Evolutionary conservation across 2,113 vertebrate species (phyloP), one percentile per base, ranked within the genome.

Genomic region (Lipotes vexillifer): DNA sequence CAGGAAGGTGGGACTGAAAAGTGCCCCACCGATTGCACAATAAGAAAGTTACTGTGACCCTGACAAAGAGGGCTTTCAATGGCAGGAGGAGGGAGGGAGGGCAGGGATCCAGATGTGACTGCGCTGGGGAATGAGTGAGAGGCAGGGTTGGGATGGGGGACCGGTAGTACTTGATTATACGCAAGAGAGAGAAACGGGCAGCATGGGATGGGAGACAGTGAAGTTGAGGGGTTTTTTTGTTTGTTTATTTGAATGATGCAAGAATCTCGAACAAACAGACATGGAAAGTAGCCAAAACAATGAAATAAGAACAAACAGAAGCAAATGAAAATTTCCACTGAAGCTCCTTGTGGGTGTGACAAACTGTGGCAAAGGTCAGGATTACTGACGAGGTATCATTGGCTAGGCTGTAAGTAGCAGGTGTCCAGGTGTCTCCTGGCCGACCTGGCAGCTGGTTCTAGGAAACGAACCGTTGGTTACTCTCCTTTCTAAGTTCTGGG

Each of bases 181-280:
- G 41, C n/a, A 92, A 55, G 38, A 89, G 25, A 94, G 97, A 91
- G 96, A 96, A 74, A 69, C 33, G 93, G 91, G 95, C 23, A 72
- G 0, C 92, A 93, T 25, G 94, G 97, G 44, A 52, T 71, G 90
- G 80, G 10, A n/a, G 44, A 83, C 83, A 82, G 52, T 93, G 91
- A 11, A 68, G 96, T 85, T 92, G 94, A 97, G 93, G 96, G 93
- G 93, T 93, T 87, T 96, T 95, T 95, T 41, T 15, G 36, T 66
- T 91, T 57, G 18, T 55, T 88, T 97, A 93, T 96, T 95, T 97
- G 97, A 97, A 98, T 98, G 96, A 97, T 97, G 97, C 97, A 97
- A 98, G 95, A 96, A 96, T 98, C 97, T 97, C 97, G 93, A 98
- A 98, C 97, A 98, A 97, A 98, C 90, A 98, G 96, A 97, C 94